Conservation (phyloP, 2,888 invertebrate genomes). For the Cantharis nigra region DNA sequence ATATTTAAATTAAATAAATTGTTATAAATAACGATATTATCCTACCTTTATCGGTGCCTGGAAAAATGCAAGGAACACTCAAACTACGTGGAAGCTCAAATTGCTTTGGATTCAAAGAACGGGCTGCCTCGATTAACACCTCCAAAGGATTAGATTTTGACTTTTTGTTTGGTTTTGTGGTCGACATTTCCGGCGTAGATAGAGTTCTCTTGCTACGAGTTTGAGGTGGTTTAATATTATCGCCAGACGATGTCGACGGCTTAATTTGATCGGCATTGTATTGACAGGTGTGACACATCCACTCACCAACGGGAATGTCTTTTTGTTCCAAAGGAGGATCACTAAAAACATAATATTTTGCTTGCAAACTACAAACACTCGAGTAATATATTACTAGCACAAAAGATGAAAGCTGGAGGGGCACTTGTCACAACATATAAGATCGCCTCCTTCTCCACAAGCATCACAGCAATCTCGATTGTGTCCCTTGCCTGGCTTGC, state of each 20-base stretch:
- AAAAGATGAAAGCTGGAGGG: slow-evolving; percentile 94
- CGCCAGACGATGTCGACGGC: slow-evolving; percentile 41
- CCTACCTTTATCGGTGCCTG: slow-evolving; percentile 78
- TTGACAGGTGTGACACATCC: slow-evolving; percentile 87
- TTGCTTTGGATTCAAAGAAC: slow-evolving; percentile 85
- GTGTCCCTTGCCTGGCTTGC: slow-evolving; percentile 84
- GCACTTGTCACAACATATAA: slow-evolving; percentile 95
- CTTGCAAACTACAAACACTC: neutral
- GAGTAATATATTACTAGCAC: slow-evolving; percentile 84
- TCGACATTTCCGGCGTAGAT: slow-evolving; percentile 39
- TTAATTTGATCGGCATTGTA: slow-evolving; percentile 53
- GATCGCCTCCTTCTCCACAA: slow-evolving; percentile 91
- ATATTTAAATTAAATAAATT: too few relatives aligned
- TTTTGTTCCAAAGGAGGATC: slow-evolving; percentile 90
- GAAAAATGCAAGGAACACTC: slow-evolving; percentile 75
- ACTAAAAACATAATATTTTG: slow-evolving; percentile 58
- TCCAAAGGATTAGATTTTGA: slow-evolving; percentile 69
- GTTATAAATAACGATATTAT: neutral
- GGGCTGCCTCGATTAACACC: slow-evolving; percentile 80
- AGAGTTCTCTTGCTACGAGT: slow-evolving; percentile 46
- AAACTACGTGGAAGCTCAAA: slow-evolving; percentile 86
- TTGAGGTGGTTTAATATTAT: slow-evolving; percentile 46
- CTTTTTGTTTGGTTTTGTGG: slow-evolving; percentile 51
- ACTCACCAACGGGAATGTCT: slow-evolving; percentile 88
- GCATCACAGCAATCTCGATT: slow-evolving; percentile 94